A percentile compares a stretch with the other conserved stretches of the same genome.
phyloP scores from a whole-genome alignment of 2,797 vertebrate genomes.

The Vipera latastei region DNA sequence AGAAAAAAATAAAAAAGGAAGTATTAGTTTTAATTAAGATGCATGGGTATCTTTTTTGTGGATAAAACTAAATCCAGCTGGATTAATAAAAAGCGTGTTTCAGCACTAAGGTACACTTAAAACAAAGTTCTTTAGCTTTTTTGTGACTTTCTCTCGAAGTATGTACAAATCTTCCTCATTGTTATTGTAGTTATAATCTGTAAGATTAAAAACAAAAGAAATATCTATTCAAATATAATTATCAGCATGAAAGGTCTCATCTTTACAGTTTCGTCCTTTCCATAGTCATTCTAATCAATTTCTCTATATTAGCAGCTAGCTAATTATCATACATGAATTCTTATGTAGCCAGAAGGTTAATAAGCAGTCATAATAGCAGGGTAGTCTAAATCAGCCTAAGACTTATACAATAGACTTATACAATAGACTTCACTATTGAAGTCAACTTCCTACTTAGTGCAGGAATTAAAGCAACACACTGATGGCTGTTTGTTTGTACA shows the following conservation, averaged over 20 bases:
- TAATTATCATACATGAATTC: background rate
- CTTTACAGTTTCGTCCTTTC: background rate
- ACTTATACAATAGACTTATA: background rate
- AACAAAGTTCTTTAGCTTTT: constrained; percentile 43
- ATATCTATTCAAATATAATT: constrained; percentile 19
- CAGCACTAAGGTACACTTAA: constrained; percentile 34
- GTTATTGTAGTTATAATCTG: constrained; percentile 70
- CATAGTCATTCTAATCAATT: background rate
- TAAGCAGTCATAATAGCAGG: background rate
- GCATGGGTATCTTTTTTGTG: constrained; percentile 1
- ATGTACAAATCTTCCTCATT: constrained; percentile 92
- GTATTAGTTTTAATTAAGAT: constrained; percentile 29
- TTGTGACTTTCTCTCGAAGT: constrained; percentile 81
- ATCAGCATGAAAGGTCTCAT: background rate
- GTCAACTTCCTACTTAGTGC: background rate
- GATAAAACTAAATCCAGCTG: constrained; percentile 8
- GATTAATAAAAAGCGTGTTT: background rate
- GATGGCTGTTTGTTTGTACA: background rate
- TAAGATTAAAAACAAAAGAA: background rate
- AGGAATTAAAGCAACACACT: background rate
- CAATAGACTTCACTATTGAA: background rate
- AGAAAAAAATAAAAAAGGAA: constrained; percentile 38
- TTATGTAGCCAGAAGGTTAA: background rate
- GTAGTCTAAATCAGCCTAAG: background rate
- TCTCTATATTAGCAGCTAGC: background rate